Base-by-base conservation (phyloP, 2,113 vertebrate genomes). In the Triplophysa dalaica region DNA sequence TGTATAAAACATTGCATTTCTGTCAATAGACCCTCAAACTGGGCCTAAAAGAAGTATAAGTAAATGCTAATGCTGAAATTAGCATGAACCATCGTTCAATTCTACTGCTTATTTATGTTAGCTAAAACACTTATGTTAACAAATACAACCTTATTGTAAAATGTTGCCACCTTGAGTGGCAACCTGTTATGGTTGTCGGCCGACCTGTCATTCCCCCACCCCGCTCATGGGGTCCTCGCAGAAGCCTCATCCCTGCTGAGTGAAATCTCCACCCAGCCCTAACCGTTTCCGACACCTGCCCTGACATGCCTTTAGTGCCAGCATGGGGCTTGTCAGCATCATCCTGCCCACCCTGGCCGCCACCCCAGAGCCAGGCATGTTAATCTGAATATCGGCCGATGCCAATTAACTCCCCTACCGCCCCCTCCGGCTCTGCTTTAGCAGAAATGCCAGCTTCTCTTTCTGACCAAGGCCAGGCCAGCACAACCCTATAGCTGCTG, bases 241-340 rank as follows among this genome's bases (percentile, higher is more conserved):
- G 26, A 41, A 78, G 73, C 69, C 43, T 62, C 22, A 19, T 81
- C 62, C 82, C 78, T 16, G 12, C 81, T 56, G 73, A 77, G 81
- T 26, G 21, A 77, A 75, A 65, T 68, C 60, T 82, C 61, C 19
- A 29, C 74, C 74, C 43, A 73, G 73, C n/a, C 52, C 64, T 78
- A 78, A 81, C 70, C 19, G 22, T 77, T 69, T 70, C 77, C 13
- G 78, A 79, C 83, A 83, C 84, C 84, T 83, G 74, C 76, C 64
- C 76, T 75, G 85, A 82, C 79, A 78, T 81, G 65, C 48, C 76
- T 81, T 54, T 41, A 61, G 56, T 81, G 76, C 74, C 85, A 85
- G 83, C 65, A 5, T 54, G 72, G 60, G 61, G 62, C 77, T 78
- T 77, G 73, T 80, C 82, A 82, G 83, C 80, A 80, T 79, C 78